Base-by-base conservation (phyloP, 2,113 vertebrate species). In the Corythornis madagascariensis region DNA sequence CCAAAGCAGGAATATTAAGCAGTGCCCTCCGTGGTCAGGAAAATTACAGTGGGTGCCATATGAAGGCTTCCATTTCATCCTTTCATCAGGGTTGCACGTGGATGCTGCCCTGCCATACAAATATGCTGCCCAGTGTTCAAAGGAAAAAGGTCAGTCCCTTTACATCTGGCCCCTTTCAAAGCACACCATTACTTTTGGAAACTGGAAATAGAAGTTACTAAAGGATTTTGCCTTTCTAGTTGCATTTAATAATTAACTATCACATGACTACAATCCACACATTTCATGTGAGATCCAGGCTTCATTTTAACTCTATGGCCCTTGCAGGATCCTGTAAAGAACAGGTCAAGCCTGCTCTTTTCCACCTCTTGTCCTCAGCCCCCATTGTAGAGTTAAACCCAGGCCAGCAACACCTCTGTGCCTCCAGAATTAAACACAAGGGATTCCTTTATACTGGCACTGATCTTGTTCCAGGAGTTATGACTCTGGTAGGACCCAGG, bases 1-100 rank as follows among this genome's bases (percentile, higher is more conserved):
- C 78, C 94, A 92, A 89, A 93, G 88, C 31, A 84, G 5, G 29
- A 87, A 79, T 92, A 93, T 88, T 90, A 91, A 90, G 88, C 38
- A n/a, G 53, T 90, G 86, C 50, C 50, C 78, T 87, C 74, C 38
- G 45, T 78, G 86, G 81, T 79, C 93, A 88, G 83, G 83, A 94
- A 82, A 92, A 88, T 93, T 89, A 42, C 40, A 85, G 35, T 53
- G 52, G 55, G 22, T 69, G 47, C n/a, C 61, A 16, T 61, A 31
- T 43, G 78, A 95, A 94, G 29, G 57, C 31, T 90, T 86, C 77
- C 24, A 25, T 92, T 93, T 92, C 86, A 88, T 86, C 43, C 59
- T 88, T 90, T 89, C 76, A 90, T 89, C 5, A 7, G 81, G 48
- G 65, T 13, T 85, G 57, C 53, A 14, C 72, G 43, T 20, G 42